These are phyloP conservation scores for Nerophis lumbriciformis DNA, from an alignment of 2,113 vertebrate genomes.

Conservation along the genomic window DNA sequence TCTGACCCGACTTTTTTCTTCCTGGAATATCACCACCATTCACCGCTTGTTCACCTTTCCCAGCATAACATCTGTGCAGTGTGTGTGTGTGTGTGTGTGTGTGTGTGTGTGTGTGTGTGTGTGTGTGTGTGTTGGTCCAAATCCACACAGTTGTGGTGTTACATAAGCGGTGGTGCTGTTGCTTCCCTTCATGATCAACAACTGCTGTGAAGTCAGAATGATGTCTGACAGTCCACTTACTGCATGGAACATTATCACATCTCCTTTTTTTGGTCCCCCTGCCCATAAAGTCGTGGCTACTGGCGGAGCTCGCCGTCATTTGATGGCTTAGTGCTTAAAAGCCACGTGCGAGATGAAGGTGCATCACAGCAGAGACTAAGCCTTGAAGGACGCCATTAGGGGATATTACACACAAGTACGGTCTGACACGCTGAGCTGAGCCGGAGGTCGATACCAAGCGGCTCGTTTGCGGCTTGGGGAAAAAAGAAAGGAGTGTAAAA, in stretches of 20 bases:
- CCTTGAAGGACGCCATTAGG: conserved; percentile 54
- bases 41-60: conserved; percentile 1
- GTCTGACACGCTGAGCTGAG: neutral
- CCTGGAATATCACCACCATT: neutral
- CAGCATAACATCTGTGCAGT: conserved; percentile 4
- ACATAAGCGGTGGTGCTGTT: conserved; percentile 20
- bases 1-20: neutral
- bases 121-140: conserved; percentile 4
- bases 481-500: too few species aligned
- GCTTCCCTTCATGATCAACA: conserved; percentile 1
- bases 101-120: conserved; percentile 12
- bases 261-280: neutral
- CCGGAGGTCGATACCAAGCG: conserved; percentile 2
- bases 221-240: neutral
- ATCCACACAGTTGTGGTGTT: conserved; percentile 23
- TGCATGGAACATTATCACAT: neutral
- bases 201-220: neutral
- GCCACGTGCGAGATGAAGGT: conserved; percentile 26
- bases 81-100: conserved; percentile 6
- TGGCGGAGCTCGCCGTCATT: conserved; percentile 14
- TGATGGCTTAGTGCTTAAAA: conserved; percentile 41
- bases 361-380: conserved; percentile 57
- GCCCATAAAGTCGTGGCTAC: conserved; percentile 32
- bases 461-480: conserved; percentile 3
- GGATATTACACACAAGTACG: conserved; percentile 34